A percentile compares a stretch with the other conserved stretches of the same genome.
These are phyloP conservation scores for Solea senegalensis DNA, from an alignment of 2,113 vertebrate genomes.

Conservation along the genomic window DNA sequence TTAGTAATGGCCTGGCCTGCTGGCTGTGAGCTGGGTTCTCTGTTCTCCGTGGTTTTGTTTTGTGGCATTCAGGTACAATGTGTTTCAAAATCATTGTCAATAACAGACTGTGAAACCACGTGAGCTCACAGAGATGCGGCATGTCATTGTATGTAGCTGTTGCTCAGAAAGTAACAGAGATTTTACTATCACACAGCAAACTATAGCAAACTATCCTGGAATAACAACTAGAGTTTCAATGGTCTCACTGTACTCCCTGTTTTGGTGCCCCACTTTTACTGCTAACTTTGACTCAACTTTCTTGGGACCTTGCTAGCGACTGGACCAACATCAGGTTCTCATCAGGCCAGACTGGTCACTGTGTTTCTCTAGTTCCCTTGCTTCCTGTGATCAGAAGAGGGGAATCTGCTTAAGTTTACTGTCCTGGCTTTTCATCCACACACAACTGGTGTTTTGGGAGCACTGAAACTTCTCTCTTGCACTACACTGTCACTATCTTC, in stretches of 20 bases:
- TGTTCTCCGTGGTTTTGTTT: slow-evolving; percentile 47
- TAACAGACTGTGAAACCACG: slow-evolving; percentile 39
- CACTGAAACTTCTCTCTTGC: no score
- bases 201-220: slow-evolving; percentile 13
- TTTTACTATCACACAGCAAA: slow-evolving; percentile 34
- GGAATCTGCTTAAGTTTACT: no score
- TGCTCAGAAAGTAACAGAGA: not conserved
- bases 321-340: slow-evolving; percentile 71
- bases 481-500: no score
- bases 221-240: slow-evolving; percentile 55
- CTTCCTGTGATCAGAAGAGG: slow-evolving; percentile 13
- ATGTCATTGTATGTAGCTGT: not conserved
- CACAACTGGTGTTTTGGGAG: no score
- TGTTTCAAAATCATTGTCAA: slow-evolving; percentile 50
- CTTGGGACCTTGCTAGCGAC: slow-evolving; percentile 47
- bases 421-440: no score
- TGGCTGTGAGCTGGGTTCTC: not conserved
- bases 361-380: slow-evolving; percentile 20
- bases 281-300: slow-evolving; percentile 71
- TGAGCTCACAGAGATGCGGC: slow-evolving; percentile 27
- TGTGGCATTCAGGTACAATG: slow-evolving; percentile 15
- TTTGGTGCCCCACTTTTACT: slow-evolving; percentile 66
- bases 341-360: slow-evolving; percentile 45
- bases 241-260: slow-evolving; percentile 54
- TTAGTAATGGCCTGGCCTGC: slow-evolving; percentile 16